Evolutionary conservation across 2,797 vertebrate genomes (phyloP).

Genomic region (Podargus strigoides): DNA sequence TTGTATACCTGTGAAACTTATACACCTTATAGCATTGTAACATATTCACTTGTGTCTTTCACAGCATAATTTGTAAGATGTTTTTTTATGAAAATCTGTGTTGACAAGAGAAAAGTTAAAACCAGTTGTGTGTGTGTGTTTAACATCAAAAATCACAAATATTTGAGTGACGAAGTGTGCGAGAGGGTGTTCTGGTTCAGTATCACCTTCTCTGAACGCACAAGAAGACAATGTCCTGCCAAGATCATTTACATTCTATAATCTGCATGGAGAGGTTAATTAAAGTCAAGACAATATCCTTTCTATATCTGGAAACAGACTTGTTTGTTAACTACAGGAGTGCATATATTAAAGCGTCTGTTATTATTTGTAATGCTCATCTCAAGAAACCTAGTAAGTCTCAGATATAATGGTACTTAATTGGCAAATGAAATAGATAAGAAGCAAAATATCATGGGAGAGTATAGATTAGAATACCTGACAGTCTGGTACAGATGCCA

Average conservation of each 20-base stretch:
- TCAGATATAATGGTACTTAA: neutral
- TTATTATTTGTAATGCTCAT: slow-evolving; percentile 3
- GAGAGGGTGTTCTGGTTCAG: neutral
- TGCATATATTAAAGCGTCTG: neutral
- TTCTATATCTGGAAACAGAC: neutral
- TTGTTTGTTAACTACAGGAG: neutral
- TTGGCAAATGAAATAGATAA: slow-evolving; percentile 8
- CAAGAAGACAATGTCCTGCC: slow-evolving; percentile 10
- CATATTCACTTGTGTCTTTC: neutral
- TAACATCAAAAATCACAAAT: neutral
- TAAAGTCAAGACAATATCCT: slow-evolving; percentile 1
- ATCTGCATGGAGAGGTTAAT: slow-evolving; percentile 14
- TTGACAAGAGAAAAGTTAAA: neutral
- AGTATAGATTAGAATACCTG: neutral
- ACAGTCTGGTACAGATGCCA: neutral
- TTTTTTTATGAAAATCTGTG: neutral
- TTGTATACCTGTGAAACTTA: neutral
- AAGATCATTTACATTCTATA: slow-evolving; percentile 4
- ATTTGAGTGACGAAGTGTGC: no score
- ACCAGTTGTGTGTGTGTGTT: neutral
- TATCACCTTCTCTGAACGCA: neutral
- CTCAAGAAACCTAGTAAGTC: neutral
- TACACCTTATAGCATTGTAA: neutral
- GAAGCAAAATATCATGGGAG: neutral
- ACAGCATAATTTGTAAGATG: neutral